Evolutionary conservation across 2,113 vertebrate genomes (phyloP).

Genomic region (Petromus typicus): DNA sequence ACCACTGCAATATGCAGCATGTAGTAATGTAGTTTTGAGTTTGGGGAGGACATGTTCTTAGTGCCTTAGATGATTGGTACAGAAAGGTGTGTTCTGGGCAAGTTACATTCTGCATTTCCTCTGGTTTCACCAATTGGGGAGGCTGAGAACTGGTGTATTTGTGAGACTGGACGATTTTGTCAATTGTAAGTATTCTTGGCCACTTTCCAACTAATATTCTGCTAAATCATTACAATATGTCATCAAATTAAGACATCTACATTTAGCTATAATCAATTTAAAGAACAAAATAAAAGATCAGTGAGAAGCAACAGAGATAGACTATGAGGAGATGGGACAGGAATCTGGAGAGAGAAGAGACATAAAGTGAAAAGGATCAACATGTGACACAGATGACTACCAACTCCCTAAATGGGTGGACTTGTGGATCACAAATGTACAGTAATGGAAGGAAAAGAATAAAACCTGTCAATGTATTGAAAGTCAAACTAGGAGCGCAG

Average conservation of each 20-base stretch:
- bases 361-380: not conserved
- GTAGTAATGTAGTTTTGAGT: not conserved
- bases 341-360: not conserved
- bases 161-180: not conserved
- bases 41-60: conserved; percentile 9
- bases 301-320: not conserved
- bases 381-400: not conserved
- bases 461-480: not conserved
- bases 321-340: not conserved
- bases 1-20: conserved; percentile 26
- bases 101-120: not conserved
- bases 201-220: conserved; percentile 20
- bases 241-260: conserved; percentile 43
- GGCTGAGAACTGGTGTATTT: not conserved
- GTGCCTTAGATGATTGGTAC: not conserved
- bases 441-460: not conserved
- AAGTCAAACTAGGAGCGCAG: not conserved
- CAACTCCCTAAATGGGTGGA: not conserved
- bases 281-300: not conserved
- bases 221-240: not conserved
- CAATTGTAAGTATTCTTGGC: not conserved
- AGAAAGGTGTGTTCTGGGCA: not conserved
- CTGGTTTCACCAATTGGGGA: not conserved
- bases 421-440: not conserved
- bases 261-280: conserved; percentile 30